phyloP scores from a whole-genome alignment of 2,797 vertebrate species.

The Oophaga sylvatica region DNA sequence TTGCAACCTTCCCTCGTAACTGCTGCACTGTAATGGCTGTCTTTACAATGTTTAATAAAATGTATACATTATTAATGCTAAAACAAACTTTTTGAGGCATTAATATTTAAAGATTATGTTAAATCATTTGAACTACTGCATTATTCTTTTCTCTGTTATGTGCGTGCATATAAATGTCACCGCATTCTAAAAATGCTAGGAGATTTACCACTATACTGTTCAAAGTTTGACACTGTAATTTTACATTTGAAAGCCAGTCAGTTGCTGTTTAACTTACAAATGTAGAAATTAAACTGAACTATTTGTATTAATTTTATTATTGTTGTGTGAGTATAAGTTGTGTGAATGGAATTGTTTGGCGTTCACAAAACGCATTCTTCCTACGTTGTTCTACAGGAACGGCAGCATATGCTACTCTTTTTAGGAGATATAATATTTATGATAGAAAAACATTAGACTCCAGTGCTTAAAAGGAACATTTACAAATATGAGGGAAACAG shows the following conservation, averaged over 20 bases:
- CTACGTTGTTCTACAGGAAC: neutral
- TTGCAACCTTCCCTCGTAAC: conserved; percentile 26
- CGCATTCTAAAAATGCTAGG: conserved; percentile 36
- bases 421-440: neutral
- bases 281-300: conserved; percentile 43
- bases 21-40: conserved; percentile 30
- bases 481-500: neutral
- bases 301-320: conserved; percentile 39
- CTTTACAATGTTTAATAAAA: conserved; percentile 51
- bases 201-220: conserved; percentile 42
- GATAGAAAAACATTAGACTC: neutral
- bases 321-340: conserved; percentile 18
- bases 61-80: conserved; percentile 52
- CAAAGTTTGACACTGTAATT: conserved; percentile 43
- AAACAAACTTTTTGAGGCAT: conserved; percentile 56
- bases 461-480: neutral
- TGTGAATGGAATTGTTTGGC: neutral
- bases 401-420: neutral
- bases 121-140: conserved; percentile 56
- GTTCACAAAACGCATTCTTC: neutral
- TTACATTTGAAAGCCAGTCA: conserved; percentile 44
- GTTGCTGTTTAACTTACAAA: conserved; percentile 48
- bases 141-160: conserved; percentile 56
- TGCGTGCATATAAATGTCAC: conserved; percentile 49
- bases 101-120: conserved; percentile 53